phyloP scores from a whole-genome alignment of 2,888 invertebrate species.

The Tachystola acroxantha region DNA sequence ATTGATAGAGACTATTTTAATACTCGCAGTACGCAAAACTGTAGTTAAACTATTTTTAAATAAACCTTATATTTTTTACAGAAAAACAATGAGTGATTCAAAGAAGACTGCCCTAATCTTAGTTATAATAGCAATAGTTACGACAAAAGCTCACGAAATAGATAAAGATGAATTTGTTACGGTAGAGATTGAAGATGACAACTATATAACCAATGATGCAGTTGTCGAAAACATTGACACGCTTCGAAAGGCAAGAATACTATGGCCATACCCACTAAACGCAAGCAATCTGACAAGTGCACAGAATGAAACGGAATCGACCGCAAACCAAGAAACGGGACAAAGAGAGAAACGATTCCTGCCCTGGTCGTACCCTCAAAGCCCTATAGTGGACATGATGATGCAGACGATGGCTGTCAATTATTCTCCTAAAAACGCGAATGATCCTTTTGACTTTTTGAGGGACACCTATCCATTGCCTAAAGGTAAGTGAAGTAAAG shows the following conservation, averaged over 20 bases:
- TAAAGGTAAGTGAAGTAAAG: constrained; percentile 44
- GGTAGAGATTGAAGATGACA: constrained; percentile 30
- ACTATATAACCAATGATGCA: constrained; percentile 15
- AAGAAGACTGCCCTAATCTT: constrained; percentile 22
- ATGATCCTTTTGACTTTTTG: constrained; percentile 62
- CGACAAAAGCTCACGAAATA: constrained; percentile 23
- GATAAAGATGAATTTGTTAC: constrained; percentile 32
- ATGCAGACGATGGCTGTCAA: constrained; percentile 45
- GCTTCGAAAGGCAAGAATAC: constrained; percentile 24
- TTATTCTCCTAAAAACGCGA: constrained; percentile 40
- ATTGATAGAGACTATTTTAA: too few species aligned
- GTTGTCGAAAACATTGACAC: constrained; percentile 15
- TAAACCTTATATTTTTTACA: constrained; percentile 4
- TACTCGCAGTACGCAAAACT: too few species aligned
- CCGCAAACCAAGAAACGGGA: constrained; percentile 13
- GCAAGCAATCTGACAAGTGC: constrained; percentile 11
- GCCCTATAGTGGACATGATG: constrained; percentile 58
- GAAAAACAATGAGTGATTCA: constrained; percentile 36
- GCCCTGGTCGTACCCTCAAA: constrained; percentile 51
- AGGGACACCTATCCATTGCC: constrained; percentile 61
- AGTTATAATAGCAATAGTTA: constrained; percentile 18
- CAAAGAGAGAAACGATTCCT: constrained; percentile 36
- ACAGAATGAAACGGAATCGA: constrained; percentile 6
- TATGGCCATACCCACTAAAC: constrained; percentile 48
- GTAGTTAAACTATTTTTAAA: too few species aligned